A percentile compares a stretch with the other conserved stretches of the same genome.
phyloP scores from a whole-genome alignment of 2,113 vertebrate species.

The Amblyopsis rosae region DNA sequence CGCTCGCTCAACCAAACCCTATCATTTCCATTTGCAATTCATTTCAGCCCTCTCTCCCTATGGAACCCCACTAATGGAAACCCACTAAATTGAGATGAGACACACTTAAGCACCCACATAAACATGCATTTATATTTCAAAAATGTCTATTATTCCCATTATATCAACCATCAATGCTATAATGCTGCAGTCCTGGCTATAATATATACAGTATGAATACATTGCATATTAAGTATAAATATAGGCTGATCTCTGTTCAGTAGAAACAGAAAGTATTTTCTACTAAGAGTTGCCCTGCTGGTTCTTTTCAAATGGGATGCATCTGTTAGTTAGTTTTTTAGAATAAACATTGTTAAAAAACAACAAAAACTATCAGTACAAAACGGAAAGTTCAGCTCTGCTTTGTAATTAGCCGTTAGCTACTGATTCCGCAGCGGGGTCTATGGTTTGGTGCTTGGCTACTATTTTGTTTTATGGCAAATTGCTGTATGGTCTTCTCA shows the following conservation, averaged over 20 bases:
- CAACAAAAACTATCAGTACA: constrained; percentile 12
- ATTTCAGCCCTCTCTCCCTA: constrained; percentile 46
- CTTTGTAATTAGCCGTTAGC: constrained; percentile 29
- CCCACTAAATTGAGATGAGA: neutral
- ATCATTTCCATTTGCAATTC: constrained; percentile 66
- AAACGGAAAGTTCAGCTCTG: constrained; percentile 24
- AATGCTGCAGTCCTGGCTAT: too few relatives aligned
- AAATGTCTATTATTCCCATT: too few relatives aligned
- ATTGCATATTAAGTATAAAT: too few relatives aligned
- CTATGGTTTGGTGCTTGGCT: neutral
- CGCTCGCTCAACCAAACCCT: constrained; percentile 40
- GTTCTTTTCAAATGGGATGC: too few relatives aligned
- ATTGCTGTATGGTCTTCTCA: constrained; percentile 30
- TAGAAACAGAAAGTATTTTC: too few relatives aligned
- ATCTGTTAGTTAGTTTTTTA: neutral
- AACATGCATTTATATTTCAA: neutral
- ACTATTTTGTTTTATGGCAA: constrained; percentile 24
- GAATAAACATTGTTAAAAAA: neutral
- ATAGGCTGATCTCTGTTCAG: too few relatives aligned
- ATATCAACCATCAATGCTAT: too few relatives aligned
- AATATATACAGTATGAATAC: too few relatives aligned
- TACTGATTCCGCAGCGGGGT: constrained; percentile 28
- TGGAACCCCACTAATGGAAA: constrained; percentile 18
- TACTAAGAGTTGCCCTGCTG: too few relatives aligned
- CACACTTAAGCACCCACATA: constrained; percentile 3